Evolutionary conservation across 2,888 invertebrate species (phyloP), one percentile per base, ranked within the genome.

Genomic region (Mythimna loreyi): DNA sequence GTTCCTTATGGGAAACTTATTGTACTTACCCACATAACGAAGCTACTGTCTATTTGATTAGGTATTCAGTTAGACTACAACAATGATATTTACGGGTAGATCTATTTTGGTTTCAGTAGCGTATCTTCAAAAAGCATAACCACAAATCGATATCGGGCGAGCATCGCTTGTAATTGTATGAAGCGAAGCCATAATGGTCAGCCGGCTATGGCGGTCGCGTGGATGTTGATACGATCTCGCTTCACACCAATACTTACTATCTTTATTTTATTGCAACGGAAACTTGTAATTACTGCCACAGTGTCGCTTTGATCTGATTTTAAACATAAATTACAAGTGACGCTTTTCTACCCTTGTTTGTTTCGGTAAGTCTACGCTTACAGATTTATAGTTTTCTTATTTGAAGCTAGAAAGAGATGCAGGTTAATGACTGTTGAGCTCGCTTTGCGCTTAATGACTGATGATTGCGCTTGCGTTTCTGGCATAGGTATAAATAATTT

Each of bases 121-220:
- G 57, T 52, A 83, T 76, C 69, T 67, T 66, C 62, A 55, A 77
- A 81, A 79, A 72, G 68, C 77, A 72, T 64, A 49, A 66, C 71
- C 80, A 71, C 74, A 84, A 87, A 90, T 92, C 91, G 88, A 93
- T 92, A 91, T 23, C 72, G 69, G 70, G 78, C 81, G 88, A 85
- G 89, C 86, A 82, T 88, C 86, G 82, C 80, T 83, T 86, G 80
- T 90, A 92, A 91, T 89, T 89, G 90, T 92, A 89, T 90, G 91
- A 87, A 87, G 86, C 82, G 93, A 92, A 93, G 93, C 92, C 93
- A 90, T 93, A 94, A 90, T 91, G 89, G 90, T 85, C 86, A 87
- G 86, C 76, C 86, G 25, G 83, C 78, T 64, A 56, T 65, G 66
- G 68, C 58, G 72, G 85, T 82, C 84, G 80, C 80, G 84, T 87